These are phyloP conservation scores for Hyperopisus bebe DNA, from an alignment of 2,113 vertebrate species.

Conservation along the genomic window DNA sequence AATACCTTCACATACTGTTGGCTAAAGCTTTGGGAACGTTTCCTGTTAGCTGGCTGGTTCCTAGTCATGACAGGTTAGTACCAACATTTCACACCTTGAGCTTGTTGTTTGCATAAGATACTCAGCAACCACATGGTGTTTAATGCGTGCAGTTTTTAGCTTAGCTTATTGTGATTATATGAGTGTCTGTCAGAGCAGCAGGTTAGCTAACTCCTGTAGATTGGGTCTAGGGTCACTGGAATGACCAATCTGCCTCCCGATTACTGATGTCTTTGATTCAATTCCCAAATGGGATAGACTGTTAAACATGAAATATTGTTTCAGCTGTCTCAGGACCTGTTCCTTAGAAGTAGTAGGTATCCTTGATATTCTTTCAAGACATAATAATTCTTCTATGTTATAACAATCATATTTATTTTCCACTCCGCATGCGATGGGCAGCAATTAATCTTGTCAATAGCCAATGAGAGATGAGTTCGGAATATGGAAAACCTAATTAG, in stretches of 20 bases:
- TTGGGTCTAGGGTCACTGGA: not conserved
- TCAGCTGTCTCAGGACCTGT: not conserved
- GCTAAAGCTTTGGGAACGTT: not conserved
- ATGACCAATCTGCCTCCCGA: not conserved
- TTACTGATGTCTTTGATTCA: not conserved
- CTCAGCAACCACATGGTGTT: not conserved
- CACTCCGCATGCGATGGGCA: not conserved
- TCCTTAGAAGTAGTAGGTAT: not conserved
- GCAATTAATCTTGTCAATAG: slow-evolving; percentile 23
- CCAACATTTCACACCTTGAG: not conserved
- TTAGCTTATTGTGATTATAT: not conserved
- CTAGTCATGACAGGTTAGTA: not conserved
- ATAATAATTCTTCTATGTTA: not conserved
- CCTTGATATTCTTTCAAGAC: not conserved
- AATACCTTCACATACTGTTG: too few species aligned
- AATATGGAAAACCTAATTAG: slow-evolving; percentile 34
- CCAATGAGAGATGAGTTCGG: slow-evolving; percentile 2
- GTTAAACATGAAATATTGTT: not conserved
- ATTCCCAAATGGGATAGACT: not conserved
- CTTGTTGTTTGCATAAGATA: not conserved
- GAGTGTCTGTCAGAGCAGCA: not conserved
- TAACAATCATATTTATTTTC: not conserved
- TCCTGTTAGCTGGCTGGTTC: not conserved
- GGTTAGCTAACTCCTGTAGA: not conserved
- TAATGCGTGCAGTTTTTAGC: not conserved